Evolutionary conservation across 1,140 invertebrate species (phyloP), one percentile per base, ranked within the genome.

Genomic region (Drosophila lacertosa): DNA sequence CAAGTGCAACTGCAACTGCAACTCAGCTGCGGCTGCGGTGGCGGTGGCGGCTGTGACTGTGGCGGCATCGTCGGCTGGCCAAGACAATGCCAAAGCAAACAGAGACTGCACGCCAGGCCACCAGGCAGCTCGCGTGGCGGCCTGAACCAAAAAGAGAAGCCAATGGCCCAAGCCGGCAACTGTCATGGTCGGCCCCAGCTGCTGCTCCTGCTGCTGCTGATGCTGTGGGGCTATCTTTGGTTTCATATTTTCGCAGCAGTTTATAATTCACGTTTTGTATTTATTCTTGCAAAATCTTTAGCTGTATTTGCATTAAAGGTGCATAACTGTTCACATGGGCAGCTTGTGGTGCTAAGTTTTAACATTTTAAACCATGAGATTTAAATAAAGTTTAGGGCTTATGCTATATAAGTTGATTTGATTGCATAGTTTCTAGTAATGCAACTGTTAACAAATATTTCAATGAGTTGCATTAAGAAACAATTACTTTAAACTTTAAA

Each of bases 41-140:
- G 26, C 29, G 22, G 24, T 3, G 22, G 6, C 26, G 10, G 32
- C 44, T 16, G 20, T 11, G 37, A 26, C 32, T 42, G 53, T 32
- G 29, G 6, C 15, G 22, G 50, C 32, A n/a, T n/a, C 20, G 16
- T 32, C 32, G 39, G 29, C 73, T 68, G 64, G 42, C 68, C 78
- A 81, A 83, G 76, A 83, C 80, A 83, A 84, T 84, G 80, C 78
- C 75, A 81, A 62, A 29, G 26, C 53, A 37, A 37, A 54, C 60
- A 60, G 58, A 48, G 39, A 29, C 40, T 16, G 4, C 11, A 26
- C 42, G 42, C 51, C 62, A 47, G 60, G 18, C 35, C 60, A 63
- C 48, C 51, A 44, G 39, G 39, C 59, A 59, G 32, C n/a, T 24
- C 54, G 58, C 76, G 48, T 42, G 50, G 55, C 22, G 48, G 26